Base-by-base conservation (phyloP, 2,797 vertebrate species). In the Xenops minutus region DNA sequence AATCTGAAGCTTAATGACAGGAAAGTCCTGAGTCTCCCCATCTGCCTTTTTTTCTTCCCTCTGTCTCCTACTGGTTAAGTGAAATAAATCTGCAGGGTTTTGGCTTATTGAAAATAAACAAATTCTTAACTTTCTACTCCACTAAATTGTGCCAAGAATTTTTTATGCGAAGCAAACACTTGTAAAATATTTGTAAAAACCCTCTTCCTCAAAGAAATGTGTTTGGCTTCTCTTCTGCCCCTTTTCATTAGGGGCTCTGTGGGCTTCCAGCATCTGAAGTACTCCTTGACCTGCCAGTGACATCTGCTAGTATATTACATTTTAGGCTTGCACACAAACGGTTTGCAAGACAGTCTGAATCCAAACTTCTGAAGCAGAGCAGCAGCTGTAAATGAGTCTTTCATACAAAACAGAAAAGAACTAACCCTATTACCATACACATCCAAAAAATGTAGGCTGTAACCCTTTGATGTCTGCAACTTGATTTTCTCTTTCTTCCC, bases 211-310 rank as follows among this genome's bases (percentile, higher is more conserved):
- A 79, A 79, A 89, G 34, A 66, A 77, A 72, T 22, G 34, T 69
- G 34, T 89, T 91, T 68, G 49, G 73, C 72, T 96, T 92, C 81
- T 91, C 27, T 85, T 73, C 64, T 94, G 39, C 43, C 34, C 48
- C 32, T 89, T 92, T 95, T 94, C 61, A 88, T 88, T 72, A 32
- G 72, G 46, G 30, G 39, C 30, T 79, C 46, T 69, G 30, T 90
- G 88, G 49, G 15, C 77, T 88, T 89, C 72, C 27, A 90, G 74
- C 48, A 44, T 95, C 78, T 93, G 92, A 95, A 84, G 91, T 58
- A 91, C 92, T 92, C 67, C 72, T 87, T 91, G 95, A 96, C 92
- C 90, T 56, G 62, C 43, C 83, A 68, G 34, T 89, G 92, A 94
- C 93, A 85, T 71, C 76, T 92, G 64, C 64, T 74, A 46, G 52